These are phyloP conservation scores for Megaustenia siamemsis DNA, from an alignment of 2,888 invertebrate genomes.

Conservation along the genomic window DNA sequence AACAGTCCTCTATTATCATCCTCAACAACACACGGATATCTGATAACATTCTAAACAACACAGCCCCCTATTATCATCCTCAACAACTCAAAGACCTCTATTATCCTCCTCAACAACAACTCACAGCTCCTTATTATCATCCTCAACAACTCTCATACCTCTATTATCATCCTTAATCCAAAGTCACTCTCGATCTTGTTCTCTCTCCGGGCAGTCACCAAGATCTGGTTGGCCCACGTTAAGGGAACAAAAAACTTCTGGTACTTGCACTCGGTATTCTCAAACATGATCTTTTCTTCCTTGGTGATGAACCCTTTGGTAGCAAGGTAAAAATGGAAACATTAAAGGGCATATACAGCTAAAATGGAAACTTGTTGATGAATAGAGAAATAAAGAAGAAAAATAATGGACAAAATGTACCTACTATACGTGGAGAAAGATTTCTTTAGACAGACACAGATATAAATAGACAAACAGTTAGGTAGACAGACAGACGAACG, in stretches of 20 bases:
- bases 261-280: constrained; percentile 83
- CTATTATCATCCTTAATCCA: constrained; percentile 93
- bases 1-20: too few species aligned
- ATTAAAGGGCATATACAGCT: too few species aligned
- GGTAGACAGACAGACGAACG: neutral
- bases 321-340: too few species aligned
- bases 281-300: constrained; percentile 83
- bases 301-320: constrained; percentile 84
- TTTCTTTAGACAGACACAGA: too few species aligned
- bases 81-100: neutral
- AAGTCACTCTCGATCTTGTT: constrained; percentile 87
- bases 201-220: constrained; percentile 83
- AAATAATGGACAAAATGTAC: too few species aligned
- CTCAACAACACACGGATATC: too few species aligned
- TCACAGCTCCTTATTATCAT: too few species aligned
- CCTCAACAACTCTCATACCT: constrained; percentile 77
- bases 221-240: constrained; percentile 84
- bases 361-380: too few species aligned
- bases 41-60: too few species aligned
- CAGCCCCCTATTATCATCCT: too few species aligned
- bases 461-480: too few species aligned
- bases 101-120: neutral
- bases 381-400: too few species aligned
- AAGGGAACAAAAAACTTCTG: constrained; percentile 86
- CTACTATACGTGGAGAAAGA: neutral